These are phyloP conservation scores for Chrysaora quinquecirrha DNA, from an alignment of 30 jellyfish, hydroid and myxozoan genomes.

Conservation along the genomic window DNA sequence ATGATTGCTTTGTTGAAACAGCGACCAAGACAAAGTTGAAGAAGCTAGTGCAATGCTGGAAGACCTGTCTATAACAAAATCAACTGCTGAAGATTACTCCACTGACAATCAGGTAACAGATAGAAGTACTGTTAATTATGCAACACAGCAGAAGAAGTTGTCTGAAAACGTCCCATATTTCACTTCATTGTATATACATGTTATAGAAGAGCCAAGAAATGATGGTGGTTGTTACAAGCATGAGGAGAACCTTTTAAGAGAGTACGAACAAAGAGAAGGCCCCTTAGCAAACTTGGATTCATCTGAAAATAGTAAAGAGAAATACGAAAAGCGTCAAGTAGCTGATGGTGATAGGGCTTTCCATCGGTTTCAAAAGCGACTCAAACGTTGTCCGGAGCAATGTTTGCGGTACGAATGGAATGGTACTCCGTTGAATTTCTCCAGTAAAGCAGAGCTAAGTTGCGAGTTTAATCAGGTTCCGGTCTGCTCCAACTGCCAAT, in stretches of 20 bases:
- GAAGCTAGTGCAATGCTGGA: neutral
- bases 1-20: neutral
- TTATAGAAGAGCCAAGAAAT: constrained; percentile 28
- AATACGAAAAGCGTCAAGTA: constrained; percentile 57
- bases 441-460: constrained; percentile 44
- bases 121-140: neutral
- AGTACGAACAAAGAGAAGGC: constrained; percentile 51
- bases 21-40: neutral
- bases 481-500: constrained; percentile 62
- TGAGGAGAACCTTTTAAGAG: constrained; percentile 16
- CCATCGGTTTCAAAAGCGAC: constrained; percentile 62
- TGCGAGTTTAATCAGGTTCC: constrained; percentile 38
- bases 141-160: neutral
- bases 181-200: constrained; percentile 21
- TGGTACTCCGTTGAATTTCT: constrained; percentile 50
- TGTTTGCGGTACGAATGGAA: constrained; percentile 78
- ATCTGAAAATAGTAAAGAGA: constrained; percentile 20
- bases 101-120: neutral
- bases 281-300: neutral
- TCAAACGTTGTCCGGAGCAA: constrained; percentile 56
- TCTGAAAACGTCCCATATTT: constrained; percentile 10
- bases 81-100: neutral
- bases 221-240: neutral
- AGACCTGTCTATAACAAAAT: neutral
- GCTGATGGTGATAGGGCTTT: constrained; percentile 78